Evolutionary conservation across 2,797 vertebrate genomes (phyloP).

Genomic region (Cyclura pinguis): DNA sequence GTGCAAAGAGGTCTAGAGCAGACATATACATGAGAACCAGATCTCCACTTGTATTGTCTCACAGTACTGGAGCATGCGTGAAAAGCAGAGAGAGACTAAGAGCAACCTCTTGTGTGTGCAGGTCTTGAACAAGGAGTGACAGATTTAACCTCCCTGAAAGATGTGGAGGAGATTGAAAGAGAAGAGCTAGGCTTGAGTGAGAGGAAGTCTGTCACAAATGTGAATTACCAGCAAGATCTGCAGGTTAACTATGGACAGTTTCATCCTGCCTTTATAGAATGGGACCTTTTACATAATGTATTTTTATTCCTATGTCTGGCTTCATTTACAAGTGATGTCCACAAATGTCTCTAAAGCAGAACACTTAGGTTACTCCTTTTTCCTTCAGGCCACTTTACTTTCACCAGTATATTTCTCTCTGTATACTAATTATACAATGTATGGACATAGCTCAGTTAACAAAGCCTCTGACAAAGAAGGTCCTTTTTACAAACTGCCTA

Average conservation of each 20-base stretch:
- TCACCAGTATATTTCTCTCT: background rate
- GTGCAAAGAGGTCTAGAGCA: background rate
- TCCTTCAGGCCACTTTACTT: background rate
- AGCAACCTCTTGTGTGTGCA: background rate
- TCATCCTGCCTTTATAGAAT: background rate
- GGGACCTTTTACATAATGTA: background rate
- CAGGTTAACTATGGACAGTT: background rate
- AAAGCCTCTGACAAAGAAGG: too few relatives aligned
- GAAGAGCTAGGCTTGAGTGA: background rate
- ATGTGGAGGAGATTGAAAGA: background rate
- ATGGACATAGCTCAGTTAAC: too few relatives aligned
- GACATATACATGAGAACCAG: background rate
- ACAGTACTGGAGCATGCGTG: too few relatives aligned
- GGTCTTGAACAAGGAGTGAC: background rate
- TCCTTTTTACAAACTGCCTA: too few relatives aligned
- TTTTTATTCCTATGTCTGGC: background rate
- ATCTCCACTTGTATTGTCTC: background rate
- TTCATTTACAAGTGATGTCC: background rate
- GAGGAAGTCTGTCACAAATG: background rate
- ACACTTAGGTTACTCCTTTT: background rate
- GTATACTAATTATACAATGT: background rate
- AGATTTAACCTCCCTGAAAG: background rate
- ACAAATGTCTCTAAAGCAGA: too few relatives aligned
- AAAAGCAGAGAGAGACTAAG: background rate
- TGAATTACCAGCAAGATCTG: too few relatives aligned